Evolutionary conservation across 1,140 invertebrate species (phyloP), one percentile per base, ranked within the genome.

Genomic region (Sycophila sp.): DNA sequence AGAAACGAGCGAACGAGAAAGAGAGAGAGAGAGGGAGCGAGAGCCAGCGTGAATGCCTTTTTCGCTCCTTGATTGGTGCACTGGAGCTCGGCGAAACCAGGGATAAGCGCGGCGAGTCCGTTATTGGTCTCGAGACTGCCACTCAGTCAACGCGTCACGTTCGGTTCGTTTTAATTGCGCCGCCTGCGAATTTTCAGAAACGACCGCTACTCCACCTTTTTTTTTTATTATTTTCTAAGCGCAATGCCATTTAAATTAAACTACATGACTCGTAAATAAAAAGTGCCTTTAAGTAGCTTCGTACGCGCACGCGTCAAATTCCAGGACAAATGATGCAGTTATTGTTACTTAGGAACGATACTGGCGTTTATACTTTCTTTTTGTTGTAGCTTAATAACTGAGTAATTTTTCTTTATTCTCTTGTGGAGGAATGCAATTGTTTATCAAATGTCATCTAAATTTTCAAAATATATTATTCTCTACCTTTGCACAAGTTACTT

Each of bases 41-140:
- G n/a, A n/a, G n/a, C n/a, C n/a, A n/a, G n/a, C n/a, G 40, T 11
- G 34, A 60, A 49, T 69, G 56, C 22, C 56, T 60, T 63, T 69
- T 69, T 60, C 32, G 34, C 67, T 40, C 47, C 56, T 69, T 60
- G 42, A 69, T 60, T 69, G 66, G 66, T 60, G 40, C 45, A 69
- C 66, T 69, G 42, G 28, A 45, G 38, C 38, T 28, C 63, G 49
- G 49, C 49, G 32, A 38, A 53, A 32, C 32, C 49, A 28, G 49
- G 49, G 49, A 26, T 47, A 42, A 53, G 42, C 63, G 53, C 26
- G 49, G 24, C 49, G 63, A 11, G 19, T 26, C n/a, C 32, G 49
- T 67, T 67, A 67, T 47, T 58, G 38, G 51, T 56, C 64, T 67
- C 30, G 64, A 67, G 53, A 22, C 40, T 36, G 30, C 51, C 53